Evolutionary conservation across 2,888 invertebrate genomes (phyloP), one percentile per base, ranked within the genome.

Genomic region (Dolichomitus sp.): DNA sequence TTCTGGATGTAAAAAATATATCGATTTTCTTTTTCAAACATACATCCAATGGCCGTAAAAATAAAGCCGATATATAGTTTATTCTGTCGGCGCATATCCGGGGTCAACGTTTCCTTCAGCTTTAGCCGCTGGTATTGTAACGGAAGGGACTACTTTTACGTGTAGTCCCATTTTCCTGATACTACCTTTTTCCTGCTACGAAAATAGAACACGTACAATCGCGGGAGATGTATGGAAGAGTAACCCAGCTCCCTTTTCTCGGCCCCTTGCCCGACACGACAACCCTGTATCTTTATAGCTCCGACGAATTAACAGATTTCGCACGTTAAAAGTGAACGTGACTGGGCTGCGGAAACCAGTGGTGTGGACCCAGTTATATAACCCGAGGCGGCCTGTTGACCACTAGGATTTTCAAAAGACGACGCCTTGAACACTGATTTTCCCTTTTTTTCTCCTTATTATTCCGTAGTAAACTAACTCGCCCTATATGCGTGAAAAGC

Each of bases 301-400:
- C 73, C 73, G 42, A 83, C 76, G 80, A 80, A 80, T 80, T 83
- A 83, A 83, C 83, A 80, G 80, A 83, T 83, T 83, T 83, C 76
- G 76, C 80, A 68, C 83, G 77, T 83, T 83, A 83, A 83, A 80
- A 80, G 77, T 69, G 63, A 77, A 80, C 83, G 83, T 83, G 83
- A 83, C 83, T 57, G 33, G 48, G 80, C 63, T 83, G 69, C 76
- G 73, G 33, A 73, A 77, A 77, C 11, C 19, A 14, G 14, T 14
- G 19, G 52, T 59, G 40, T 27, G 70, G 33, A 9, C 17, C 27
- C 37, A 54, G 76, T 30, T 54, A 69, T 48, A 45, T 78, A 65
- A 73, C n/a, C 37, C 17, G 45, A n/a, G 27, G 68, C 61, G 23
- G 66, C 54, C 72, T 59, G 66, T 48, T 61, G 61, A 80, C 79